Base-by-base conservation (phyloP, 2,113 vertebrate genomes). In the Engystomops pustulosus region DNA sequence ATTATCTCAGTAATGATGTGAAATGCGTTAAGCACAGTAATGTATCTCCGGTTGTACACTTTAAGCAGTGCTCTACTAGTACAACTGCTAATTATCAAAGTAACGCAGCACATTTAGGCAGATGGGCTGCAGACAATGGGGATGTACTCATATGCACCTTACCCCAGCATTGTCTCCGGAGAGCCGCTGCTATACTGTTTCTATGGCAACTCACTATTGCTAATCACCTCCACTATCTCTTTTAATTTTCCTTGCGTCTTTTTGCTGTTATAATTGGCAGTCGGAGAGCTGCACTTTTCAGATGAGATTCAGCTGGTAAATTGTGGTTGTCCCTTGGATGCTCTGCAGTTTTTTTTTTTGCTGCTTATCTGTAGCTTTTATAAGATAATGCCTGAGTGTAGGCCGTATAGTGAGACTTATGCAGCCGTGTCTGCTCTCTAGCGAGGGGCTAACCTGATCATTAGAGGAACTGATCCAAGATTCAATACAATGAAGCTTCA, bases 221-320 rank as follows among this genome's bases (percentile, higher is more conserved):
- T 81, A 81, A 81, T 81, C 67, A 81, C 58, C 69, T 34, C 49
- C 32, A 81, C 65, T 53, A 81, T 70, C 79, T 81, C n/a, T 12
- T 81, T 71, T 70, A 53, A 81, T 81, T 81, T 69, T 70, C 44
- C 53, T 34, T 41, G 79, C 79, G 27, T 69, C 62, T 68, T 23
- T 80, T 34, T 80, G 69, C 34, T 38, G 23, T 27, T 68, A 38
- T 80, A 80, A 80, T 80, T 80, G 79, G 25, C 79, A 80, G 60
- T 69, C 62, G 30, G 79, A 80, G 62, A 69, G 79, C 44, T 67
- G 41, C 23, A 27, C 58, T 67, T 67, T 25, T 47, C 44, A 80
- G 45, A 80, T 68, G 62, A 68, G 60, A 67, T 80, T 68, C 79
- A 68, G 53, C 9, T 38, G 79, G 53, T 79, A 79, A 44, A 79